A percentile compares a stretch with the other conserved stretches of the same genome.
Evolutionary conservation across 2,888 invertebrate species (phyloP).

Genomic region (Leptinotarsa juncta): DNA sequence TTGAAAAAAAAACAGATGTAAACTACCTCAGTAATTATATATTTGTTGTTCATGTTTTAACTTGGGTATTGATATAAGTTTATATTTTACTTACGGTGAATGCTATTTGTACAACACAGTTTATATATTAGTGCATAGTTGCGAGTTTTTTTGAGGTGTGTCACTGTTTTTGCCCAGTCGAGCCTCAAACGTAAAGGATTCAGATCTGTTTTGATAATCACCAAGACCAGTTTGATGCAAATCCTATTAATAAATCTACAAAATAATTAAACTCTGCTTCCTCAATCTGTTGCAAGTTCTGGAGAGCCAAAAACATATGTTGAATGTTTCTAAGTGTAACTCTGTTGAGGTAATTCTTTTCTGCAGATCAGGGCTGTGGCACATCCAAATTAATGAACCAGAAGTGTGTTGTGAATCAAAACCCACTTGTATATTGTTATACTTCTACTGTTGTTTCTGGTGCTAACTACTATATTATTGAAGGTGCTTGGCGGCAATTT

Average conservation of each 20-base stretch:
- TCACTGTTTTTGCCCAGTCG: conserved; percentile 59
- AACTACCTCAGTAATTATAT: conserved; percentile 68
- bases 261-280: no score
- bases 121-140: conserved; percentile 40
- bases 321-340: no score
- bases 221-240: no score
- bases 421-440: conserved; percentile 37
- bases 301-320: no score
- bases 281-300: no score
- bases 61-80: conserved; percentile 61
- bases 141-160: conserved; percentile 64
- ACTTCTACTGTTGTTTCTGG: conserved; percentile 45
- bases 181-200: conserved; percentile 27
- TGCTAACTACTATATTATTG: conserved; percentile 44
- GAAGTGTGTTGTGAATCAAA: conserved; percentile 25
- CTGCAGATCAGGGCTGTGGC: conserved; percentile 5
- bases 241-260: no score
- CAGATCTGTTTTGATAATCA: not conserved
- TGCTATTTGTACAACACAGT: conserved; percentile 63
- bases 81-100: conserved; percentile 63
- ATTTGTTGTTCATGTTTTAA: conserved; percentile 66
- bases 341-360: not conserved
- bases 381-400: not conserved
- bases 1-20: conserved; percentile 53
- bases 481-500: conserved; percentile 46